A percentile compares a stretch with the other conserved stretches of the same genome.
phyloP scores from a whole-genome alignment of 2,797 vertebrate genomes.

The Basileuterus tristriatus region DNA sequence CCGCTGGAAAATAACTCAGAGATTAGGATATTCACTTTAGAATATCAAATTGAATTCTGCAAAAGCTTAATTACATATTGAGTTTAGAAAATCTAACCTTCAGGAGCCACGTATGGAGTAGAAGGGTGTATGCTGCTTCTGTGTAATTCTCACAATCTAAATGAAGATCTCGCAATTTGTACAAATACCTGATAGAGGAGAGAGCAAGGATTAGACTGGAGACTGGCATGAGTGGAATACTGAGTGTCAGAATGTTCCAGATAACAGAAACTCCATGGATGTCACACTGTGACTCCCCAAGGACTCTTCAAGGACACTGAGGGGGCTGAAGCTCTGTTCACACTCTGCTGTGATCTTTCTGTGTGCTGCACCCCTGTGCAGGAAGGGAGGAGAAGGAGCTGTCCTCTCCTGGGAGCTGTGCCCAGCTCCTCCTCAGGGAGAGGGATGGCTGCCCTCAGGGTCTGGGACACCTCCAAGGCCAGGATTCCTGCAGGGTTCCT shows the following conservation, averaged over 20 bases:
- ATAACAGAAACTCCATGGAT: not conserved
- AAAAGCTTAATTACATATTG: not conserved
- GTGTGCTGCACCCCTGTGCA: not conserved
- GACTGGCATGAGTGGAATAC: not conserved
- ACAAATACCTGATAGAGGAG: conserved; percentile 85
- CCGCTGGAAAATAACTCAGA: not conserved
- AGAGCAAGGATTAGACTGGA: not conserved
- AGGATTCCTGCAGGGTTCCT: not conserved
- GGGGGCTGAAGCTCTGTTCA: not conserved
- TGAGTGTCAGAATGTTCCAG: not conserved
- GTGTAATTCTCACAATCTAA: conserved; percentile 96
- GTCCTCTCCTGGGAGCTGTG: not conserved
- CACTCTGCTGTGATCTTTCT: not conserved
- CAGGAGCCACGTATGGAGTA: conserved; percentile 93
- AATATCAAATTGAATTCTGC: not conserved
- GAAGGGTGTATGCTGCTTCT: conserved; percentile 92
- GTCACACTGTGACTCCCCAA: not conserved
- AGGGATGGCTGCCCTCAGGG: not conserved
- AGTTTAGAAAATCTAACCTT: conserved; percentile 80
- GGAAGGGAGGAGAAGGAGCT: not conserved
- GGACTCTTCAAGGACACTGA: not conserved
- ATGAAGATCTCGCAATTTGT: conserved; percentile 96
- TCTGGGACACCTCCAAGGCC: not conserved
- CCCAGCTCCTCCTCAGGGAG: not conserved
- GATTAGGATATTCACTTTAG: not conserved